Conservation (phyloP, 1,140 invertebrate genomes). For the Hesperophylax magnus region DNA sequence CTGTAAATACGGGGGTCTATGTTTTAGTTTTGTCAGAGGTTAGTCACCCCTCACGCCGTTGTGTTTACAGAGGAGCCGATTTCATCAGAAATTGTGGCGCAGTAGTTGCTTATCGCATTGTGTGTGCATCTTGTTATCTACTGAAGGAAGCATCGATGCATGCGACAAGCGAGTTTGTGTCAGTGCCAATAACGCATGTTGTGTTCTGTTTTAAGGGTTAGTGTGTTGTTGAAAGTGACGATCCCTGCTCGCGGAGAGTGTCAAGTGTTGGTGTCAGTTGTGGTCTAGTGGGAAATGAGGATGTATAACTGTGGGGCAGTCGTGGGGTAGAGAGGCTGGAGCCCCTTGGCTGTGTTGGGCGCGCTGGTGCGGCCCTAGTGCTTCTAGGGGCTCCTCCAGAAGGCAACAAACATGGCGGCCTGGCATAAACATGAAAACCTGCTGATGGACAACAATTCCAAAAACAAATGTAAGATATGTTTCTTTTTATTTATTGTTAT, state of each 20-base stretch:
- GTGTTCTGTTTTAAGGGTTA: conserved; percentile 28
- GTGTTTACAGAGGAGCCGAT: conserved; percentile 46
- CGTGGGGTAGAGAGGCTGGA: conserved; percentile 63
- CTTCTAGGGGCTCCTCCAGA: conserved; percentile 69
- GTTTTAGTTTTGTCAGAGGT: conserved; percentile 51
- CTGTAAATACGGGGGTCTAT: conserved; percentile 24
- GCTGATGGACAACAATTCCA: conserved; percentile 79
- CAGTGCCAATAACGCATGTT: conserved; percentile 15
- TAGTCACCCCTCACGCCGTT: conserved; percentile 49
- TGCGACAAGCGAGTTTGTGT: conserved; percentile 9
- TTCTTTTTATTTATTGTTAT: neutral
- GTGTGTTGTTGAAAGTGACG: conserved; percentile 27
- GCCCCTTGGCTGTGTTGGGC: conserved; percentile 71
- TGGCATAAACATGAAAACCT: conserved; percentile 82
- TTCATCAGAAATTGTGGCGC: conserved; percentile 50
- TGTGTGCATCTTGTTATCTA: conserved; percentile 37
- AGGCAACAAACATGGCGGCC: conserved; percentile 75
- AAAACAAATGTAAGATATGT: conserved; percentile 76
- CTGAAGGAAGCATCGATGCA: neutral
- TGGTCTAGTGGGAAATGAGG: conserved; percentile 60
- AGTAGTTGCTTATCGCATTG: conserved; percentile 38
- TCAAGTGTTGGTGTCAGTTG: conserved; percentile 62
- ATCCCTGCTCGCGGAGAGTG: conserved; percentile 53
- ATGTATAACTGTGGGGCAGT: conserved; percentile 63
- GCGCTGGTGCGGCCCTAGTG: conserved; percentile 63